Conservation (phyloP, 1,140 invertebrate genomes). For the Megalopta genalis region DNA sequence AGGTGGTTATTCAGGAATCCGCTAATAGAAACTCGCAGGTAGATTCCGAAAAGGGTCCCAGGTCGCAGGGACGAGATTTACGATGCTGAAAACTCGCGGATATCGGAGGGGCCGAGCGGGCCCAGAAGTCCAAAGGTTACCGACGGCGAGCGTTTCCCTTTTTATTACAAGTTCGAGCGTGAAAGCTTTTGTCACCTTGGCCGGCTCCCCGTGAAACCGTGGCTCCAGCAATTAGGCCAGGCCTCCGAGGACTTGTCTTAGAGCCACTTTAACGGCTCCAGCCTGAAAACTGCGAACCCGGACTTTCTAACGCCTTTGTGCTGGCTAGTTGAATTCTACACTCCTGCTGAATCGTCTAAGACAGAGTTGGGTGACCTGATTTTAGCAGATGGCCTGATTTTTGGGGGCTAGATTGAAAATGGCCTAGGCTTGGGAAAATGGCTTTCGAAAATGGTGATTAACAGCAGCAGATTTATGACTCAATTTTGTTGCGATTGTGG, state of each 20-base stretch:
- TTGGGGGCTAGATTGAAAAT: no score
- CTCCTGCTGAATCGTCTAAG: no score
- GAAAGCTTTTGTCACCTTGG: constrained; percentile 40
- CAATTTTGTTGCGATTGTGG: no score
- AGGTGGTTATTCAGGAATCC: neutral
- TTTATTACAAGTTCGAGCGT: constrained; percentile 2
- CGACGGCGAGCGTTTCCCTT: neutral
- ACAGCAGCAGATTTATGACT: no score
- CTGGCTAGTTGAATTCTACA: no score
- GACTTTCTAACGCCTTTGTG: constrained; percentile 23
- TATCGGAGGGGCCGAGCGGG: neutral
- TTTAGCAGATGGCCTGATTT: no score
- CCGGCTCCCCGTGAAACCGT: neutral
- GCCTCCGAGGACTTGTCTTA: neutral
- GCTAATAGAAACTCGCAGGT: constrained; percentile 36
- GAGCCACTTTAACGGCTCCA: neutral
- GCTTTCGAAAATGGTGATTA: no score
- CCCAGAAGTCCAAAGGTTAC: constrained; percentile 28
- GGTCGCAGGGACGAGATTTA: constrained; percentile 34
- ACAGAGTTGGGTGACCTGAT: no score
- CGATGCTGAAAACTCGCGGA: neutral
- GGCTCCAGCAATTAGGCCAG: neutral
- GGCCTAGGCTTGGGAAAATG: no score
- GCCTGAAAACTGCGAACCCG: neutral
- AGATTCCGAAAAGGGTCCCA: constrained; percentile 24